Evolutionary conservation across 2,113 vertebrate genomes (phyloP).

Genomic region (Pelusios castaneus): DNA sequence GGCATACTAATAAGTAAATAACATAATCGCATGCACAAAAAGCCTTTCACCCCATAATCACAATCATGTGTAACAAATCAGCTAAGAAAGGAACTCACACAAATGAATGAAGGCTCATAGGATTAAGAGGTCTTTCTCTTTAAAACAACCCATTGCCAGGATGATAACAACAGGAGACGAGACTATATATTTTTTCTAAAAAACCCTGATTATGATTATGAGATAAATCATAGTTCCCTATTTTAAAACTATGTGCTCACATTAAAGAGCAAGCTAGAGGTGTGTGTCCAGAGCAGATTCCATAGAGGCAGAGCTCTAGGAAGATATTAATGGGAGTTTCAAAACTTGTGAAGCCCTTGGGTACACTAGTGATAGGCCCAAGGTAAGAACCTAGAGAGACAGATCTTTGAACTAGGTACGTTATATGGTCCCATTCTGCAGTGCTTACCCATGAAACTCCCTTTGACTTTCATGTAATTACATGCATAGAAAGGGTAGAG

Average conservation of each 20-base stretch:
- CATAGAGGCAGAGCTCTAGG: neutral
- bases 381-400: neutral
- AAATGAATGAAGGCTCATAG: neutral
- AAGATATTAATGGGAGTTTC: neutral
- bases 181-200: neutral
- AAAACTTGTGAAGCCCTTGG: neutral
- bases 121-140: neutral
- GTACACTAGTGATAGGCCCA: neutral
- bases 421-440: neutral
- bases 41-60: neutral
- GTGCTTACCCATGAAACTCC: fast-evolving
- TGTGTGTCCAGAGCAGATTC: neutral
- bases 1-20: neutral
- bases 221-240: neutral
- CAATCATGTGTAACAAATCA: neutral
- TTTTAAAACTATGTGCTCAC: fast-evolving
- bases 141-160: neutral
- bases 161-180: neutral
- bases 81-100: neutral
- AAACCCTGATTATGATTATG: neutral
- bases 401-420: fast-evolving
- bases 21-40: neutral
- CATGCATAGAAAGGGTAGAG: neutral
- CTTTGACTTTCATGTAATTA: neutral
- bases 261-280: neutral